Evolutionary conservation across 1,140 invertebrate species (phyloP).

Genomic region (Trinorchestia longiramus): DNA sequence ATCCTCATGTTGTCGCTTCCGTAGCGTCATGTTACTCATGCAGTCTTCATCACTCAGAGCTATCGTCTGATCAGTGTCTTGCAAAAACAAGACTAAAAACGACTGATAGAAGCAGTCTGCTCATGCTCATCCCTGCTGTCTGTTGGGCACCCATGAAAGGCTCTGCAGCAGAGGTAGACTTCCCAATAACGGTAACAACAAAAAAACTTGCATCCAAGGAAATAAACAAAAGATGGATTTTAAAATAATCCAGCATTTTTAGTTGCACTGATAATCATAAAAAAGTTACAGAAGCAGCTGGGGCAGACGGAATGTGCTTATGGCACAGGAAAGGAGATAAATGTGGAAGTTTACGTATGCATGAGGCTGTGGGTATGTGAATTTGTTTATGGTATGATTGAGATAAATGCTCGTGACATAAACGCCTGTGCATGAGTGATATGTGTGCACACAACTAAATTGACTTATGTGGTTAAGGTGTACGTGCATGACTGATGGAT

Average conservation of each 20-base stretch:
- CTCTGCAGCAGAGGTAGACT: neutral
- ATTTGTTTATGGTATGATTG: no score
- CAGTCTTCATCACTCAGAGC: slow-evolving; percentile 38
- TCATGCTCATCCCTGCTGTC: neutral
- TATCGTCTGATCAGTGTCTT: neutral
- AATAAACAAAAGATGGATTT: neutral
- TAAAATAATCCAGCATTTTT: neutral
- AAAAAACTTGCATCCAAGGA: neutral
- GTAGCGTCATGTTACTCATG: slow-evolving; percentile 39
- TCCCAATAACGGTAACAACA: neutral
- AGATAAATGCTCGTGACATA: no score
- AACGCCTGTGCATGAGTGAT: no score
- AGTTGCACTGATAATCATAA: no score
- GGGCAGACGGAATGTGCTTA: no score
- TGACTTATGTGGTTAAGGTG: no score
- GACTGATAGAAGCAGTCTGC: neutral
- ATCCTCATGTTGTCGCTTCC: slow-evolving; percentile 27
- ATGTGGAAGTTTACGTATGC: no score
- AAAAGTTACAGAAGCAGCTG: no score
- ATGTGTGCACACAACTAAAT: no score
- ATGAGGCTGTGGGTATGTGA: no score
- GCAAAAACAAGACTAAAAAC: neutral
- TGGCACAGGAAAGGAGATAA: no score
- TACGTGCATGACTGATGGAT: no score
- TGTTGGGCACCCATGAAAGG: neutral